Conservation (phyloP, 2,797 vertebrate genomes). For the Heterohyrax brucei region DNA sequence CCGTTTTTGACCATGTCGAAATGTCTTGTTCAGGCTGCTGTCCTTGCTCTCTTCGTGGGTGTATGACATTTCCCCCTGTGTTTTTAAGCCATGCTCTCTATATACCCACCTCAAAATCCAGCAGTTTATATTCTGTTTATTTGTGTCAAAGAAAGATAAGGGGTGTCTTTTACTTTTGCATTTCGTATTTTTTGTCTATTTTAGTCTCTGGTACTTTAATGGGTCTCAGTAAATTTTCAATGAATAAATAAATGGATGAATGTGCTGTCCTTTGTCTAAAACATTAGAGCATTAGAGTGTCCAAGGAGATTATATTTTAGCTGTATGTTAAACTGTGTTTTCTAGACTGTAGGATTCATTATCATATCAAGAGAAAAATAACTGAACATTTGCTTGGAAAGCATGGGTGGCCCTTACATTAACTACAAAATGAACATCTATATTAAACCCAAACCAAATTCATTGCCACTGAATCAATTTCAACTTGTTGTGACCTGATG, state of each 20-base stretch:
- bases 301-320: constrained; percentile 26
- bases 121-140: background rate
- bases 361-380: constrained; percentile 54
- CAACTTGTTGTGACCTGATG: too few relatives aligned
- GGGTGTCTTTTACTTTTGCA: background rate
- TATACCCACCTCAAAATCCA: accelerated
- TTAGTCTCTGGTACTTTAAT: background rate
- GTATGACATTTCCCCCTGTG: accelerated
- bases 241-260: constrained; percentile 11
- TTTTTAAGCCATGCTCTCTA: background rate
- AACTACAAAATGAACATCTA: constrained; percentile 18
- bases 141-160: background rate
- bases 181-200: background rate
- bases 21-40: background rate
- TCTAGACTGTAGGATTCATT: constrained; percentile 66
- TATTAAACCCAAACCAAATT: background rate
- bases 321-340: constrained; percentile 69
- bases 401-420: constrained; percentile 45
- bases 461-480: too few relatives aligned
- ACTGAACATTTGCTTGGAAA: constrained; percentile 60
- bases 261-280: constrained; percentile 53
- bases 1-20: background rate
- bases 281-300: background rate
- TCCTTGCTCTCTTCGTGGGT: background rate
- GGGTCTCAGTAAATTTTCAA: background rate